phyloP scores from a whole-genome alignment of 2,797 vertebrate genomes.

The Acanthopagrus latus region DNA sequence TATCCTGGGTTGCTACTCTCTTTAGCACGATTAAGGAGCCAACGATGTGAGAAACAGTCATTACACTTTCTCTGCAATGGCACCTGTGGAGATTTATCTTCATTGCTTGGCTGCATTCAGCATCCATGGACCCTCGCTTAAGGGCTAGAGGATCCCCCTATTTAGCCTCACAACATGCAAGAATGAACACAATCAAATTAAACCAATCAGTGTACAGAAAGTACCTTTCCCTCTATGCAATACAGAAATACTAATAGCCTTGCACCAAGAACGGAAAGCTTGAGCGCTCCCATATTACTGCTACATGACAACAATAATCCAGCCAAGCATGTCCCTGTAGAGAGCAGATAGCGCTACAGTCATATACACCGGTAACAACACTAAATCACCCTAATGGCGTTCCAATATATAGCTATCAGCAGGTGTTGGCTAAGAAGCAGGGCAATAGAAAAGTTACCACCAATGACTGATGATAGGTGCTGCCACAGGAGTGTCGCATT shows the following conservation, averaged over 20 bases:
- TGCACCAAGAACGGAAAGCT: conserved; percentile 45
- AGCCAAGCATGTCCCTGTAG: conserved; percentile 52
- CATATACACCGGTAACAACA: conserved; percentile 47
- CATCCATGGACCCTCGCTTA: conserved; percentile 61
- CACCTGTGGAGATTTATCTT: conserved; percentile 81
- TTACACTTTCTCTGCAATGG: conserved; percentile 72
- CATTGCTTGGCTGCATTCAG: conserved; percentile 71
- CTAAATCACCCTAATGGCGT: conserved; percentile 65
- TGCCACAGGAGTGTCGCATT: not conserved
- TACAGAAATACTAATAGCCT: conserved; percentile 57
- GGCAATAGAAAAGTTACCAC: conserved; percentile 48
- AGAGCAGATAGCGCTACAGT: conserved; percentile 52
- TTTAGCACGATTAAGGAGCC: conserved; percentile 80
- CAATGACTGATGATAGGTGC: conserved; percentile 40
- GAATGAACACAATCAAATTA: conserved; percentile 73
- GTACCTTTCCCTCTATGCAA: conserved; percentile 35
- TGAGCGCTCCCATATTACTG: conserved; percentile 37
- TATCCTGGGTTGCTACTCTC: conserved; percentile 70
- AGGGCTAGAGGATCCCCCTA: conserved; percentile 61
- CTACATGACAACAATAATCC: conserved; percentile 71
- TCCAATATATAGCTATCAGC: conserved; percentile 64
- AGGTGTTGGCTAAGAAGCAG: conserved; percentile 42
- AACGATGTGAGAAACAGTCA: conserved; percentile 79
- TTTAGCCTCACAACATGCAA: conserved; percentile 74
- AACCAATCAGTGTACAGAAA: conserved; percentile 61